These are phyloP conservation scores for Archegozetes longisetosus DNA, from an alignment of 1,140 invertebrate species.

Conservation along the genomic window DNA sequence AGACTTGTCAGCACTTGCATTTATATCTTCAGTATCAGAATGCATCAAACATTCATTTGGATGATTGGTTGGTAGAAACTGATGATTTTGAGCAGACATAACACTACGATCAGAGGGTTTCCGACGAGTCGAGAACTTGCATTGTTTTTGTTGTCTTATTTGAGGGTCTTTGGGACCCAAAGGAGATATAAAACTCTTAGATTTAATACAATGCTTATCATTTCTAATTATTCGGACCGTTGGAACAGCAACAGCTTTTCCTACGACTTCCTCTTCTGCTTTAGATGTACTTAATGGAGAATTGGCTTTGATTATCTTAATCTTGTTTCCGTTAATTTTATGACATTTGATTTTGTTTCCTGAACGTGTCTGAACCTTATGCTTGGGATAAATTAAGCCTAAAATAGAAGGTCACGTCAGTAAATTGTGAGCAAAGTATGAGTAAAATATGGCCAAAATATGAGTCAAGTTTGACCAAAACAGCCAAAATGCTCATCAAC, in stretches of 20 bases:
- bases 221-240: not conserved
- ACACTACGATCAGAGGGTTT: not conserved
- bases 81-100: not conserved
- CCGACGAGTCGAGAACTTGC: not conserved
- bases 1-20: not conserved
- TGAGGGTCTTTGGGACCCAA: not conserved
- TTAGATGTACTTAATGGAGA: not conserved
- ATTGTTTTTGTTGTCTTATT: not conserved
- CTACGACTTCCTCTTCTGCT: not conserved
- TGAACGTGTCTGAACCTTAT: not conserved
- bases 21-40: not conserved
- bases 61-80: not conserved
- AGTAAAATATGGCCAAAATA: not conserved
- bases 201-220: not conserved
- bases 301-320: not conserved
- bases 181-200: not conserved
- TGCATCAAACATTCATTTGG: not conserved
- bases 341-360: not conserved
- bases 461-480: not conserved
- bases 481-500: not conserved
- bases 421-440: not conserved
- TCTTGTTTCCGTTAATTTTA: not conserved
- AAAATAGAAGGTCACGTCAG: not conserved
- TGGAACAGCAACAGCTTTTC: not conserved
- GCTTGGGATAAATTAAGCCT: not conserved